phyloP scores from a whole-genome alignment of 2,888 invertebrate genomes.

The Aromia moschata region DNA sequence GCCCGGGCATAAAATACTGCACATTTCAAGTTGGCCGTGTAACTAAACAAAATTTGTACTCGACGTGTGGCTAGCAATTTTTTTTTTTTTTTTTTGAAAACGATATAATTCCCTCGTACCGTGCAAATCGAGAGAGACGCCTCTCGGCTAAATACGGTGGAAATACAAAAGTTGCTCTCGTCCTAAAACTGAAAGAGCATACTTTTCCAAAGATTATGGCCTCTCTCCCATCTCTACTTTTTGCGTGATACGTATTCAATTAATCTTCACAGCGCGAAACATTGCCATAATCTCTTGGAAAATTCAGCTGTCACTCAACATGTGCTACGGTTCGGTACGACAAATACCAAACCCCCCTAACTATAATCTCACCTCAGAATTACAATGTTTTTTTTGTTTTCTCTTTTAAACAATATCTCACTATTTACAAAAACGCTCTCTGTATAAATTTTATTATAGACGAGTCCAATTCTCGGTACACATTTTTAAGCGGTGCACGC shows the following conservation, averaged over 20 bases:
- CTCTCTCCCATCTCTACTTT: not conserved
- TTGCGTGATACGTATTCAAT: conserved; percentile 11
- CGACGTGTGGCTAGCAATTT: conserved; percentile 25
- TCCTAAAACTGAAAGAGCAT: conserved; percentile 16
- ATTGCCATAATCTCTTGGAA: conserved; percentile 16
- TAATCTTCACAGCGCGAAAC: not conserved
- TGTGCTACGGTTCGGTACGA: conserved; percentile 9
- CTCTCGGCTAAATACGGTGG: no score
- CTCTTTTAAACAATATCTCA: conserved; percentile 26
- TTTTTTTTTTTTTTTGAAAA: no score
- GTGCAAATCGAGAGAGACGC: no score
- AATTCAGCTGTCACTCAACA: conserved; percentile 1
- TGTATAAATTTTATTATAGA: conserved; percentile 24
- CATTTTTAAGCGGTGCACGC: no score
- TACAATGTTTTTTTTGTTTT: not conserved
- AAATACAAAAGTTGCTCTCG: conserved; percentile 18
- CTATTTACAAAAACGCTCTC: conserved; percentile 32
- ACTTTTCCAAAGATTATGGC: conserved; percentile 19
- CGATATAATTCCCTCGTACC: no score
- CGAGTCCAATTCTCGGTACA: conserved; percentile 20
- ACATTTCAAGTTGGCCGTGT: conserved; percentile 16
- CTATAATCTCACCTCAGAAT: conserved; percentile 18
- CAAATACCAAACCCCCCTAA: conserved; percentile 17
- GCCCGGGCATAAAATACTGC: conserved; percentile 5
- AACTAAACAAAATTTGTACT: no score